These are phyloP conservation scores for Tamias sibiricus DNA, from an alignment of 2,113 vertebrate genomes.

Conservation along the genomic window DNA sequence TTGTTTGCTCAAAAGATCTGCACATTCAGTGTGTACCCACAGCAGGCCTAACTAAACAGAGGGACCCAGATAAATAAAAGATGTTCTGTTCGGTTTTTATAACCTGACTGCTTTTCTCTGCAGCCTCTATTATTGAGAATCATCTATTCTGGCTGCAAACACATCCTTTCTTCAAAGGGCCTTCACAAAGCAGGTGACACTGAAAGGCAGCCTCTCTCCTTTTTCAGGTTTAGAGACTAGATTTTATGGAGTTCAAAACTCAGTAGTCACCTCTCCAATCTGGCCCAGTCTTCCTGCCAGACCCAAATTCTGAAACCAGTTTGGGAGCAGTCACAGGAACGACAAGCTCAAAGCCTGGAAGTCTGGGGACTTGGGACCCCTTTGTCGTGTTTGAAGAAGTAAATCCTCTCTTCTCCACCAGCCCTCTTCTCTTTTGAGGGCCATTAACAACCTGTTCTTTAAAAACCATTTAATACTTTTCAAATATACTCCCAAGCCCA, in stretches of 20 bases:
- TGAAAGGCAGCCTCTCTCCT: constrained; percentile 7
- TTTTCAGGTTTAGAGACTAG: constrained; percentile 18
- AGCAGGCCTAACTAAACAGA: not conserved
- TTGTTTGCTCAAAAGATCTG: not conserved
- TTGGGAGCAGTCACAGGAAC: not conserved
- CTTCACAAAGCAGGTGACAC: constrained; percentile 10
- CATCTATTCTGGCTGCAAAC: constrained; percentile 26
- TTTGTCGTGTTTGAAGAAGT: not conserved
- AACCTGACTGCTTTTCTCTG: not conserved
- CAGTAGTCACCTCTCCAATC: not conserved
- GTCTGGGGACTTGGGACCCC: not conserved
- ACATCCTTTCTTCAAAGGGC: constrained; percentile 19
- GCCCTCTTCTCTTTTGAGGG: not conserved
- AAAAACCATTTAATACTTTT: constrained; percentile 41
- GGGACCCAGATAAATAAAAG: constrained; percentile 33
- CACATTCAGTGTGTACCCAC: not conserved
- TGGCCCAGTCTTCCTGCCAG: not conserved
- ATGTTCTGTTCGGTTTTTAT: not conserved
- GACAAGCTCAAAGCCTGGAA: not conserved
- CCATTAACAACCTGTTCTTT: not conserved
- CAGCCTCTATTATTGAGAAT: not conserved
- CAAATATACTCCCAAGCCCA: constrained; percentile 13
- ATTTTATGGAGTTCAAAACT: constrained; percentile 39
- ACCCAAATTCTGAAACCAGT: constrained; percentile 18
- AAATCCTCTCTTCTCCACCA: not conserved